Evolutionary conservation across 1,140 invertebrate genomes (phyloP).

Genomic region (Pristionchus pacificus): DNA sequence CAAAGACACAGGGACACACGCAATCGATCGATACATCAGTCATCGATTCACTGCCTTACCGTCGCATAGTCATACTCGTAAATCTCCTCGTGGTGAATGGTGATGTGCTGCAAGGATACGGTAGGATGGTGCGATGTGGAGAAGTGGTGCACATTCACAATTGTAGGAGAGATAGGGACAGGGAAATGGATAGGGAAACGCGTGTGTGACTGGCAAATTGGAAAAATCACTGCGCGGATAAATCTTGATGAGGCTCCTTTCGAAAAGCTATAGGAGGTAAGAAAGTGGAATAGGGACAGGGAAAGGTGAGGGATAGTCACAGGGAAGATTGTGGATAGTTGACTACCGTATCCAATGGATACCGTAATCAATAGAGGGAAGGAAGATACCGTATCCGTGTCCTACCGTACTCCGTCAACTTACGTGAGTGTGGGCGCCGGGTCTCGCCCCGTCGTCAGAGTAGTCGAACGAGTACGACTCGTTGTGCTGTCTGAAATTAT

Average conservation of each 20-base stretch:
- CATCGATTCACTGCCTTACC: neutral
- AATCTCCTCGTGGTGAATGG: neutral
- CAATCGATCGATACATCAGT: neutral
- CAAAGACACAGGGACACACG: neutral
- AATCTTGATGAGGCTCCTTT: no score
- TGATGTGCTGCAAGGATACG: neutral
- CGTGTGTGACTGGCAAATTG: no score
- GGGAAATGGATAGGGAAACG: no score
- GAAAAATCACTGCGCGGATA: no score
- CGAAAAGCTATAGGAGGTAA: no score
- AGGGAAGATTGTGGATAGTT: neutral
- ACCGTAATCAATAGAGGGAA: no score
- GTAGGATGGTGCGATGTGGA: neutral
- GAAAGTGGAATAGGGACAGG: no score
- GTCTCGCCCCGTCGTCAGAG: constrained; percentile 3
- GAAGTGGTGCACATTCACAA: no score
- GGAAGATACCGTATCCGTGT: neutral
- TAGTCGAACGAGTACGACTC: constrained; percentile 32
- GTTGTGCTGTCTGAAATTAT: constrained; percentile 19
- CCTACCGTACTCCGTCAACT: neutral
- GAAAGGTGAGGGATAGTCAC: no score
- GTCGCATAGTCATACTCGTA: neutral
- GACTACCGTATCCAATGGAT: neutral
- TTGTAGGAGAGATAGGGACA: no score
- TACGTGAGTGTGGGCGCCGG: constrained; percentile 12